These are phyloP conservation scores for Hirundo rustica DNA, from an alignment of 2,797 vertebrate species.

Conservation along the genomic window DNA sequence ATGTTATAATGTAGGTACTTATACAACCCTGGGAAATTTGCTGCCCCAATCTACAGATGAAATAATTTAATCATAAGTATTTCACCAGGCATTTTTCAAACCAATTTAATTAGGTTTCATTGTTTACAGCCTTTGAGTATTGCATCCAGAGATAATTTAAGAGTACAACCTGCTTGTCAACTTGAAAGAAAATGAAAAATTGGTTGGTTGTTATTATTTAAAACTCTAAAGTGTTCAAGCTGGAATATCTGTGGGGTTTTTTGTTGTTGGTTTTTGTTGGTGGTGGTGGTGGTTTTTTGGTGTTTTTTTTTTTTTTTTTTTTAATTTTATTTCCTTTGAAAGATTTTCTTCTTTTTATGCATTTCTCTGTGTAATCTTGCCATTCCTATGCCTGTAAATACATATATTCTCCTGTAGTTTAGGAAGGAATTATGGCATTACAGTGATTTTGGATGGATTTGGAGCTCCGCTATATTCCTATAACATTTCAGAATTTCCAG, in stretches of 20 bases:
- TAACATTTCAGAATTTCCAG: background rate
- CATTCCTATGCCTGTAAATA: background rate
- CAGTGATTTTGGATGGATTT: background rate
- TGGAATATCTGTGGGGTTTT: background rate
- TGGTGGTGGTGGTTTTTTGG: too few relatives aligned
- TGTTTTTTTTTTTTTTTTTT: background rate
- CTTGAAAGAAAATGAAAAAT: background rate
- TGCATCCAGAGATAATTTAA: background rate
- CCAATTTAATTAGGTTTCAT: background rate
- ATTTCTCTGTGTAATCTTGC: background rate
- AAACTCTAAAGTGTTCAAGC: background rate
- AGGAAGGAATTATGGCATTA: background rate
- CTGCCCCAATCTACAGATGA: background rate
- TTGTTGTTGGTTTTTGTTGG: too few relatives aligned
- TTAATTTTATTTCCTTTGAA: background rate
- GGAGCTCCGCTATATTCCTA: background rate
- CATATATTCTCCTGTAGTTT: background rate
- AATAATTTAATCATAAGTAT: conserved; percentile 32
- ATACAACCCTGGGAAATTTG: conserved; percentile 24
- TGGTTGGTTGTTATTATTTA: background rate
- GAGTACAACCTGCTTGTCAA: background rate
- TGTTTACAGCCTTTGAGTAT: background rate
- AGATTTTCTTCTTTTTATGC: background rate
- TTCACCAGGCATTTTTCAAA: conserved; percentile 16
- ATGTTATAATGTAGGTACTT: background rate